Conservation (phyloP, 2,797 vertebrate species). For the Phrynocephalus forsythii region DNA sequence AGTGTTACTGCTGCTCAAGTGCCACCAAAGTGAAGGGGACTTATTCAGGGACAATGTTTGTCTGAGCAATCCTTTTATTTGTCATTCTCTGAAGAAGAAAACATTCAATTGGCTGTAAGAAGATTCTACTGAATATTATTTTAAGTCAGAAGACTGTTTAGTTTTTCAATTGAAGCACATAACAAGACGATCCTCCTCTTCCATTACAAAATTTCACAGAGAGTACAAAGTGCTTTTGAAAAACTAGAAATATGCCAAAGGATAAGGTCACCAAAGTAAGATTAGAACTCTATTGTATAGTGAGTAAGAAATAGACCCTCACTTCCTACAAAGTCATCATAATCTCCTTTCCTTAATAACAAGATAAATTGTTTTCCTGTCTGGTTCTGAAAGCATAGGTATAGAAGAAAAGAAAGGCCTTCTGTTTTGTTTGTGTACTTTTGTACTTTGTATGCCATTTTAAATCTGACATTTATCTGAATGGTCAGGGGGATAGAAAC, state of each 20-base stretch:
- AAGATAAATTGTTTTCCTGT: slow-evolving; percentile 52
- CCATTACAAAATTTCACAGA: slow-evolving; percentile 44
- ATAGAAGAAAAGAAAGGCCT: slow-evolving; percentile 5
- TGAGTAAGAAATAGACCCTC: slow-evolving; percentile 28
- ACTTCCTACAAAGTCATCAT: slow-evolving; percentile 37
- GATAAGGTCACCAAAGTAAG: slow-evolving; percentile 32
- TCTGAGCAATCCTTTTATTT: slow-evolving; percentile 33
- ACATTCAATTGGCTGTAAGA: slow-evolving; percentile 38
- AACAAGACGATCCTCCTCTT: slow-evolving; percentile 42
- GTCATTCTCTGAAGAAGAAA: slow-evolving; percentile 30
- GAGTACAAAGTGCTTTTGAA: slow-evolving; percentile 50
- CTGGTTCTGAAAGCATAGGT: slow-evolving; percentile 23
- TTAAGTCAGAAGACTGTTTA: slow-evolving; percentile 52
- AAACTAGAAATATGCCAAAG: slow-evolving; percentile 47
- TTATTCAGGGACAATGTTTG: slow-evolving; percentile 21
- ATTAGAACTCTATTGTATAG: slow-evolving; percentile 37
- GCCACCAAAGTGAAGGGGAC: slow-evolving; percentile 22
- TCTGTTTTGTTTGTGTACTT: slow-evolving; percentile 37
- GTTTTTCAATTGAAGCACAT: slow-evolving; percentile 51
- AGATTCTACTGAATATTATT: slow-evolving; percentile 40
- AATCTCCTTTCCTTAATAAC: slow-evolving; percentile 55
- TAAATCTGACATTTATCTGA: slow-evolving; percentile 54
- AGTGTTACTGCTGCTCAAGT: neutral
- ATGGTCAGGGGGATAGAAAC: slow-evolving; percentile 46
- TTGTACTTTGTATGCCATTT: slow-evolving; percentile 51